phyloP scores from a whole-genome alignment of 1,140 invertebrate genomes.

The Teleopsis dalmanni region DNA sequence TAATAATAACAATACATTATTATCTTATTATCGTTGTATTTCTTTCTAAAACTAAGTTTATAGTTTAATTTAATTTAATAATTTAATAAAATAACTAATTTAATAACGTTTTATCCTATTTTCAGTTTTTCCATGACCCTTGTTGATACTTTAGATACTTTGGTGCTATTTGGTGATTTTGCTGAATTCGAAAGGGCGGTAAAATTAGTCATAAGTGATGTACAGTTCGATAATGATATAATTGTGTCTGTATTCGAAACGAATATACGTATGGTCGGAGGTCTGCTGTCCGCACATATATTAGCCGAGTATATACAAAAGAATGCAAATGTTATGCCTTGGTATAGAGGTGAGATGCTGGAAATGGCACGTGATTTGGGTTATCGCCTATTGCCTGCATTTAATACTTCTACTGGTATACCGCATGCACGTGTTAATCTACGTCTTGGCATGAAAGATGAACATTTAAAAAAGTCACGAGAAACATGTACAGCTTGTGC shows the following conservation, averaged over 20 bases:
- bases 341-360: constrained; percentile 89
- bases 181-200: constrained; percentile 91
- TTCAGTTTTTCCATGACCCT: constrained; percentile 93
- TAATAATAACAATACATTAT: neutral
- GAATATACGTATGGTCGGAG: constrained; percentile 93
- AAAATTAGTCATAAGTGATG: constrained; percentile 74
- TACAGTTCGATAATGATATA: constrained; percentile 89
- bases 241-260: constrained; percentile 98
- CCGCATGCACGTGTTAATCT: constrained; percentile 93
- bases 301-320: constrained; percentile 75
- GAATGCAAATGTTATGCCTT: constrained; percentile 66
- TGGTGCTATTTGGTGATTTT: constrained; percentile 86
- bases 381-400: constrained; percentile 85
- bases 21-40: too few relatives aligned
- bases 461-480: constrained; percentile 62
- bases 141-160: constrained; percentile 88
- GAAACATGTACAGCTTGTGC: constrained; percentile 97
- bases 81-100: constrained; percentile 3
- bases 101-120: constrained; percentile 33
- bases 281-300: constrained; percentile 88
- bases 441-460: constrained; percentile 74
- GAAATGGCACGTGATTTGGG: constrained; percentile 88
- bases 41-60: too few relatives aligned
- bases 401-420: constrained; percentile 96
- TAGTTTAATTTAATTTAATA: neutral